Conservation (phyloP, 2,113 vertebrate genomes). For the Platichthys stellatus region DNA sequence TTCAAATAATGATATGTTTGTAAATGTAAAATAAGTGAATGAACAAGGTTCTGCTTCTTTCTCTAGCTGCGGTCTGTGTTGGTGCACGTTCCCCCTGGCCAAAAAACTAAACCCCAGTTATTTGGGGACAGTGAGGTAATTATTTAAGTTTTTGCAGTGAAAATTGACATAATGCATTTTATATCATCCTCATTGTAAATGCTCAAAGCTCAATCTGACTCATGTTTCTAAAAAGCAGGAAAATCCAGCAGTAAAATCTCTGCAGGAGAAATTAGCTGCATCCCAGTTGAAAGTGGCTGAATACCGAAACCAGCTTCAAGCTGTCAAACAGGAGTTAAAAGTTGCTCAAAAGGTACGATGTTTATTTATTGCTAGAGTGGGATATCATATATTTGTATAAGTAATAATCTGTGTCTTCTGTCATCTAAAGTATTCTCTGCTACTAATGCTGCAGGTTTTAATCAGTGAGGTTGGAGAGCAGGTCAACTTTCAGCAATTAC, state of each 20-base stretch:
- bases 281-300: conserved; percentile 88
- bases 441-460: neutral
- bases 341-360: conserved; percentile 90
- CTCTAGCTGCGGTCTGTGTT: conserved; percentile 80
- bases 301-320: conserved; percentile 92
- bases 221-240: conserved; percentile 70
- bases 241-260: conserved; percentile 82
- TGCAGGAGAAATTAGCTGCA: conserved; percentile 89
- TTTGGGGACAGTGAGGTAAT: conserved; percentile 62
- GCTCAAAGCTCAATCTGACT: neutral
- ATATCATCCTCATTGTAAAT: neutral
- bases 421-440: neutral
- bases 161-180: neutral
- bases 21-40: neutral
- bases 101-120: conserved; percentile 54
- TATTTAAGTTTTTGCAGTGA: neutral
- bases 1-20: no score
- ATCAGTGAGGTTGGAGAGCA: conserved; percentile 86
- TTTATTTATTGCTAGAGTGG: neutral
- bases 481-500: conserved; percentile 85
- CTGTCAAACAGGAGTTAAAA: conserved; percentile 88
- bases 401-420: neutral
- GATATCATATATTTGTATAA: neutral
- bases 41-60: neutral
- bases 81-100: conserved; percentile 60